phyloP scores from a whole-genome alignment of 1,140 invertebrate species.

The Coelopa frigida region DNA sequence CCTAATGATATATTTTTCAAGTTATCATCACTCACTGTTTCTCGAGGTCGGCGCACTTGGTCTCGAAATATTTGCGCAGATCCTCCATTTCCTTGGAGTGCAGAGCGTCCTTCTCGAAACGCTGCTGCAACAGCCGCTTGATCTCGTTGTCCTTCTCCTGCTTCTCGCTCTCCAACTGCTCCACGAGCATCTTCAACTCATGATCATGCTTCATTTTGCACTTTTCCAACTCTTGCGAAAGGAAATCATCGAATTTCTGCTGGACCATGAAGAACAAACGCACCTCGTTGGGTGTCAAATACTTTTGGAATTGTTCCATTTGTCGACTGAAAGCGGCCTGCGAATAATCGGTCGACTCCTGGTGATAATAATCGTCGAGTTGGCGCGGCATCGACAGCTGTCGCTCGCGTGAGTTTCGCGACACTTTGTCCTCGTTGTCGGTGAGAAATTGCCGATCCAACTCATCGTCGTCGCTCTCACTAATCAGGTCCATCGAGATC shows the following conservation, averaged over 20 bases:
- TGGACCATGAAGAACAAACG: constrained; percentile 44
- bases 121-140: constrained; percentile 46
- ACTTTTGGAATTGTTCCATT: constrained; percentile 44
- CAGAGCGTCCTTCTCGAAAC: constrained; percentile 52
- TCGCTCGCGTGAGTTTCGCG: constrained; percentile 34
- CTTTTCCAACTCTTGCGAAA: constrained; percentile 47
- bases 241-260: constrained; percentile 48
- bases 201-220: constrained; percentile 46
- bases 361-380: constrained; percentile 7
- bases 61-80: constrained; percentile 66
- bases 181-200: constrained; percentile 46
- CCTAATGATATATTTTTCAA: too few relatives aligned
- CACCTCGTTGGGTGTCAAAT: constrained; percentile 43
- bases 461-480: constrained; percentile 41
- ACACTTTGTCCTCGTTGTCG: constrained; percentile 29
- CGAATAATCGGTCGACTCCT: constrained; percentile 34
- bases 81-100: constrained; percentile 70
- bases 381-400: constrained; percentile 29
- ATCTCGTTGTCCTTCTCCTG: constrained; percentile 20
- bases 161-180: constrained; percentile 37
- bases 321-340: constrained; percentile 36
- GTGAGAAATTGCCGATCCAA: constrained; percentile 29
- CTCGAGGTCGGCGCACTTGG: constrained; percentile 67
- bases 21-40: constrained; percentile 62
- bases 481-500: constrained; percentile 41